phyloP scores from a whole-genome alignment of 1,140 invertebrate species.

The Solenopsis invicta region DNA sequence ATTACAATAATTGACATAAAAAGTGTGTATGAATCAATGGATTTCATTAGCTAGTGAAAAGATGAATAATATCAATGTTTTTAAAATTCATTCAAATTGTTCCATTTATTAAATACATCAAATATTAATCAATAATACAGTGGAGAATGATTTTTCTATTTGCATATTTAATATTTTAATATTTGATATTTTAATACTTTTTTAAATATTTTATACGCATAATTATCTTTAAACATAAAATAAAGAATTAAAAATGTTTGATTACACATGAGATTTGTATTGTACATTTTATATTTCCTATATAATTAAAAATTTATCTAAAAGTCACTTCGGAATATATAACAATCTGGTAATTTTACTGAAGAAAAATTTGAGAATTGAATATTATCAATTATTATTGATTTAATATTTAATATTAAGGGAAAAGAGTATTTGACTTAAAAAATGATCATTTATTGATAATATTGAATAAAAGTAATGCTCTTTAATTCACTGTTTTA shows the following conservation, averaged over 20 bases:
- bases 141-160: not conserved
- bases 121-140: not conserved
- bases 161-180: no score
- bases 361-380: not conserved
- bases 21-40: not conserved
- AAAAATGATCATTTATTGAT: not conserved
- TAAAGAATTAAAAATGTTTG: not conserved
- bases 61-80: not conserved
- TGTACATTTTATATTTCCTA: not conserved
- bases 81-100: not conserved
- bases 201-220: no score
- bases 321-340: not conserved
- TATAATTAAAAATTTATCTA: not conserved
- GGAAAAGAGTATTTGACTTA: not conserved
- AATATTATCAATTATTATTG: not conserved
- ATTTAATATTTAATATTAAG: not conserved
- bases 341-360: not conserved
- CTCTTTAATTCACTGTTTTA: no score
- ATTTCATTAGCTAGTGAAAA: not conserved
- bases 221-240: not conserved
- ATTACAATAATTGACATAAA: constrained; percentile 10
- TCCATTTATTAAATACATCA: not conserved
- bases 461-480: not conserved
- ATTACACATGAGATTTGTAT: constrained; percentile 9
- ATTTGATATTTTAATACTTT: no score